Evolutionary conservation across 2,797 vertebrate species (phyloP).

Genomic region (Rhabdomys pumilio): DNA sequence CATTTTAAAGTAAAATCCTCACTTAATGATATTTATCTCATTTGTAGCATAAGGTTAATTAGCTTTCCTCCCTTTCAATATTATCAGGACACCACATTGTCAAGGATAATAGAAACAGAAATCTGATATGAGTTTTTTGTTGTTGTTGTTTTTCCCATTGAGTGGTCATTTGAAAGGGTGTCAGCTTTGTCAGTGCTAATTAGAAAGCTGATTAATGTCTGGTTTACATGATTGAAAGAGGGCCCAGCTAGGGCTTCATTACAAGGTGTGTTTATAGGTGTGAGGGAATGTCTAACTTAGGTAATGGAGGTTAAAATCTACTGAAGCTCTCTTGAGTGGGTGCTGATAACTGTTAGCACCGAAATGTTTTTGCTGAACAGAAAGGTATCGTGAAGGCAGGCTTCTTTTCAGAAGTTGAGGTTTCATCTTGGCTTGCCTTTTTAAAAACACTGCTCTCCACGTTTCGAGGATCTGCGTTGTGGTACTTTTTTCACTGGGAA

Average conservation of each 20-base stretch:
- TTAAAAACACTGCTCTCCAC: background rate
- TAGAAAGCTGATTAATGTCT: conserved; percentile 47
- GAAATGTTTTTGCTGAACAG: background rate
- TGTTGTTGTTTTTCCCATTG: background rate
- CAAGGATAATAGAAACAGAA: conserved; percentile 37
- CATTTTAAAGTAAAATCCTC: conserved; percentile 51
- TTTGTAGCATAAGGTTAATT: conserved; percentile 48
- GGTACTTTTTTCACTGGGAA: background rate
- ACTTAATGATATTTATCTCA: conserved; percentile 51
- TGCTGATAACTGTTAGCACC: background rate
- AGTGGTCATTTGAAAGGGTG: conserved; percentile 51
- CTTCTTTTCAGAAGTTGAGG: background rate
- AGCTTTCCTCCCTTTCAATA: background rate
- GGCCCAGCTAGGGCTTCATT: conserved; percentile 14
- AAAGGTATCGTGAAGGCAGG: background rate
- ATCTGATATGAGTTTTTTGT: background rate
- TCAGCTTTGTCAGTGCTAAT: conserved; percentile 33
- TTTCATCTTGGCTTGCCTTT: conserved; percentile 9
- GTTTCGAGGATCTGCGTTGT: background rate
- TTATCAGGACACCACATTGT: background rate
- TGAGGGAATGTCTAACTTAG: conserved; percentile 56
- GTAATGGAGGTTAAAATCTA: conserved; percentile 53
- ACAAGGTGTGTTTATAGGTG: conserved; percentile 55
- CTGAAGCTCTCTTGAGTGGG: background rate
- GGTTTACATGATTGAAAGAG: conserved; percentile 53